Base-by-base conservation (phyloP, 1,140 invertebrate species). In the Radopholus similis region DNA sequence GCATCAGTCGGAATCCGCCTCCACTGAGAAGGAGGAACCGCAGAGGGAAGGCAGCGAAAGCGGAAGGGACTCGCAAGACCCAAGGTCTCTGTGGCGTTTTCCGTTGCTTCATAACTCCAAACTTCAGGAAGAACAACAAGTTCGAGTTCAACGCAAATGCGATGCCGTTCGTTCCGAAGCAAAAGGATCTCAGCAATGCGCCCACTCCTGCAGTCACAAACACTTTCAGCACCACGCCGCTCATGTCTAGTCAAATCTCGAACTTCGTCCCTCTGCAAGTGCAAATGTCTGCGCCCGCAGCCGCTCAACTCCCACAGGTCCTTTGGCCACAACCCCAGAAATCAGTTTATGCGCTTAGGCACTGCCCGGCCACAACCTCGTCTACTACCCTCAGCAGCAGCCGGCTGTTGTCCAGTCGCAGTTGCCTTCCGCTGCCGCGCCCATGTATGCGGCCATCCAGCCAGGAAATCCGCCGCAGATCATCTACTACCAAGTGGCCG, bases 91-190 rank as follows among this genome's bases (percentile, higher is more conserved):
- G n/a, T 51, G 18, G 1, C 21, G 30, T 21, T 51, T 51, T 2
- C 1, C 8, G 38, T 1, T 42, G 11, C 11, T 42, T 42, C 38
- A 13, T 1, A 42, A 13, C 18, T 42, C 1, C 0, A 5, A 47
- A 47, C 26, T 5, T 47, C 44, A 23, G 8, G 9, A 8, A 23
- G 18, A 26, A 15, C 11, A 58, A 34, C 35, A 49, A 23, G 35
- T 62, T 62, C 9, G 47, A 62, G 47, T 28, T 62, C 9, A 49
- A 62, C 40, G 37, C 49, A 15, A 42, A 35, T n/a, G 59, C 59
- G 4, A 21, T 15, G 3, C 37, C 59, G 32, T 62, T 62, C 30
- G 15, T 62, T 26, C 59, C 59, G 18, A 30, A 49, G 32, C 28
- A 21, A 18, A 62, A 42, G 21, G 40, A 34, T 51, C 44, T 2